These are phyloP conservation scores for Enteromius treurensis DNA, from an alignment of 2,797 vertebrate genomes.

Conservation along the genomic window DNA sequence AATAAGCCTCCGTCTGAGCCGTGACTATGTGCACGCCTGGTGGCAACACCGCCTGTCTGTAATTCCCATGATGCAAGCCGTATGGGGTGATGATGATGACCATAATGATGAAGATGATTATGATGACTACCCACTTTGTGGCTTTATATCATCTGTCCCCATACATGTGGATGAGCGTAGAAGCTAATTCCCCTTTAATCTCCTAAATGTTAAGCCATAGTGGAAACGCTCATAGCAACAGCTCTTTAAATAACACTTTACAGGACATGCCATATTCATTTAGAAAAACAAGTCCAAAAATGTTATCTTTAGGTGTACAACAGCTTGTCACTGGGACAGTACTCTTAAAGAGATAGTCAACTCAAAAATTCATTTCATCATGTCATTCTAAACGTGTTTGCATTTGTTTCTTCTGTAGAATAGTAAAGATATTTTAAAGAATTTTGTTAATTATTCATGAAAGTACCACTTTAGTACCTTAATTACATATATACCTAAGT, in stretches of 20 bases:
- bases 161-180: slow-evolving; percentile 55
- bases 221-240: slow-evolving; percentile 58
- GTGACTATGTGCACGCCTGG: slow-evolving; percentile 53
- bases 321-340: neutral
- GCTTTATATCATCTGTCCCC: slow-evolving; percentile 57
- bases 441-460: neutral
- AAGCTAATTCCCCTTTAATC: slow-evolving; percentile 80
- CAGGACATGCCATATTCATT: neutral
- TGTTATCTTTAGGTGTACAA: neutral
- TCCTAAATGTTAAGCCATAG: slow-evolving; percentile 70
- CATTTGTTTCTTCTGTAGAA: neutral
- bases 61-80: slow-evolving; percentile 67
- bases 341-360: neutral
- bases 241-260: slow-evolving; percentile 55
- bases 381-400: neutral
- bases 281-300: neutral
- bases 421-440: neutral
- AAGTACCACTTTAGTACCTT: neutral
- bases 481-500: neutral
- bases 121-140: slow-evolving; percentile 62
- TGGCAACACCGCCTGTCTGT: slow-evolving; percentile 53
- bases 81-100: slow-evolving; percentile 66
- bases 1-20: slow-evolving; percentile 57
- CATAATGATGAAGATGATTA: slow-evolving; percentile 65
- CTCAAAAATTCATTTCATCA: neutral